phyloP scores from a whole-genome alignment of 2,113 vertebrate genomes.

The Phrynosoma platyrhinos region DNA sequence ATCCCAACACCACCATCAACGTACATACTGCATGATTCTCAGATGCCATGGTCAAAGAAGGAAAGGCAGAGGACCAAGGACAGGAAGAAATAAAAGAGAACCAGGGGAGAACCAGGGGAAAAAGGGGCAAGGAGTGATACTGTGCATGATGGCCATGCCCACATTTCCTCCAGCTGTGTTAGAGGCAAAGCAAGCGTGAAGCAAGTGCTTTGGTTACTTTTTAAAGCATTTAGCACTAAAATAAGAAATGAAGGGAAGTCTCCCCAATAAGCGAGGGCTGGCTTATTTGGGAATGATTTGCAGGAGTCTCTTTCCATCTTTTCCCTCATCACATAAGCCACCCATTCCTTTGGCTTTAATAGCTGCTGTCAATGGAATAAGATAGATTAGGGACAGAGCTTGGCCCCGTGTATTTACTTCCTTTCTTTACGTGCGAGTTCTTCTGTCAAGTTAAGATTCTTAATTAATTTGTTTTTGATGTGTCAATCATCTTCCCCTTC shows the following conservation, averaged over 20 bases:
- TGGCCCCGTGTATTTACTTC: background rate
- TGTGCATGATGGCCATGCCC: background rate
- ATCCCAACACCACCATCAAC: too few relatives aligned
- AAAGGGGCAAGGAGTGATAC: too few relatives aligned
- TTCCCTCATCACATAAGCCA: background rate
- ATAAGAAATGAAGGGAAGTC: conserved; percentile 22
- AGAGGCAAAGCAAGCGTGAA: background rate
- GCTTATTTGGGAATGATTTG: background rate
- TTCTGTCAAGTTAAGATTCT: background rate
- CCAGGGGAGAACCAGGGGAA: too few relatives aligned
- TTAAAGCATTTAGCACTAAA: conserved; percentile 8
- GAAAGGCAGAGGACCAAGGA: too few relatives aligned
- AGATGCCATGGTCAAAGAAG: too few relatives aligned
- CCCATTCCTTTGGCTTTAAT: background rate
- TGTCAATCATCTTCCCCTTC: conserved; percentile 47
- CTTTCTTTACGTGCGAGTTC: conserved; percentile 20
- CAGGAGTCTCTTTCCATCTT: conserved; percentile 10
- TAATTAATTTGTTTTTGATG: conserved; percentile 46
- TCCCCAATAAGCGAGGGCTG: background rate
- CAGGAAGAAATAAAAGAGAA: too few relatives aligned
- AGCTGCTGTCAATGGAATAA: accelerated
- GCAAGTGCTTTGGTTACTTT: conserved; percentile 1
- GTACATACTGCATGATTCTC: too few relatives aligned
- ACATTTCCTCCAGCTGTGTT: background rate
- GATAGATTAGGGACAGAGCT: background rate